A percentile compares a stretch with the other conserved stretches of the same genome.
Conservation (phyloP, 2,113 vertebrate species). For the Nibea coibor region DNA sequence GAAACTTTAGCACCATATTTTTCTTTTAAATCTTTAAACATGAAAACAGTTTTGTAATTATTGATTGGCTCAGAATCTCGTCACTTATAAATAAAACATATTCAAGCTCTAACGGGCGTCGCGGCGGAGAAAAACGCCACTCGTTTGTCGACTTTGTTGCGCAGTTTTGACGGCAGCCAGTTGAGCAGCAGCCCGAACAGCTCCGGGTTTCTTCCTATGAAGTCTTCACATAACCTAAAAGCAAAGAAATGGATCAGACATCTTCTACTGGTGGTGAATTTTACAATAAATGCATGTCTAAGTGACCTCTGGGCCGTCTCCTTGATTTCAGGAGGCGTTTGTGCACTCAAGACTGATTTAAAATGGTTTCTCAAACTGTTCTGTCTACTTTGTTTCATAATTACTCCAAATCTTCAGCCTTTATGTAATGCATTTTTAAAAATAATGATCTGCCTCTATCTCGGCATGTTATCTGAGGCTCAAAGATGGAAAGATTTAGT, state of each 20-base stretch:
- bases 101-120: slow-evolving; percentile 38
- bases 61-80: background rate
- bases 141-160: slow-evolving; percentile 86
- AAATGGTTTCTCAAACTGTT: background rate
- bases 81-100: slow-evolving; percentile 44
- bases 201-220: slow-evolving; percentile 86
- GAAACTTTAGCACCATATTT: slow-evolving; percentile 27
- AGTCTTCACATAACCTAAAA: slow-evolving; percentile 90
- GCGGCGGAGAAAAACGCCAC: slow-evolving; percentile 87
- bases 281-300: background rate
- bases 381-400: no score
- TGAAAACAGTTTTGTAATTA: background rate
- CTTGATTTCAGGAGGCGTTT: background rate
- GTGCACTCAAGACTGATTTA: background rate
- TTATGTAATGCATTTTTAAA: no score
- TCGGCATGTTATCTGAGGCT: no score
- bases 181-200: slow-evolving; percentile 83
- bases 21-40: slow-evolving; percentile 21
- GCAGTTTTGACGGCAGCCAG: slow-evolving; percentile 87
- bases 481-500: no score
- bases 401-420: no score
- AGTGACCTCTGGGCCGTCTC: no score
- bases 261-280: background rate
- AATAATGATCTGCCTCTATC: no score
- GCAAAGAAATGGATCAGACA: background rate